These are phyloP conservation scores for Thaleichthys pacificus DNA, from an alignment of 2,797 vertebrate genomes.

Conservation along the genomic window DNA sequence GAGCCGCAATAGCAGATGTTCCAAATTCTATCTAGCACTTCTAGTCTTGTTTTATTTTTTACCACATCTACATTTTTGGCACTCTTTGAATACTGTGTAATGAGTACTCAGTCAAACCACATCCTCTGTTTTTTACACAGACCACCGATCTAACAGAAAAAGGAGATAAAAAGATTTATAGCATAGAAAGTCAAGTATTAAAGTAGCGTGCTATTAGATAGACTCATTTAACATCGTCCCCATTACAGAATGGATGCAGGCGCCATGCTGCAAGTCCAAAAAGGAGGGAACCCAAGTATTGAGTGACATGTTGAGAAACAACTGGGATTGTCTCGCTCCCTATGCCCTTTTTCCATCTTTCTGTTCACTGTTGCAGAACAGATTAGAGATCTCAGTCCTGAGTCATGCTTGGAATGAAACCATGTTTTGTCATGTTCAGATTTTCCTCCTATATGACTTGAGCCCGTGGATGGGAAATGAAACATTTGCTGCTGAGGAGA, in stretches of 20 bases:
- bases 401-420: not conserved
- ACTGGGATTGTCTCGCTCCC: not conserved
- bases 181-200: too few relatives aligned
- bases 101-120: not conserved
- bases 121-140: not conserved
- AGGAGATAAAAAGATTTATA: not conserved
- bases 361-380: slow-evolving; percentile 9
- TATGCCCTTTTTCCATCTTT: not conserved
- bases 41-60: not conserved
- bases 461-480: not conserved
- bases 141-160: not conserved
- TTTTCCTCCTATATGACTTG: slow-evolving; percentile 3
- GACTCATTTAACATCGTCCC: not conserved
- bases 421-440: slow-evolving; percentile 8
- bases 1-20: slow-evolving; percentile 45
- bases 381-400: not conserved
- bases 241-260: too few relatives aligned
- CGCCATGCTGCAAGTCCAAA: too few relatives aligned
- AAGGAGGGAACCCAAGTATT: too few relatives aligned
- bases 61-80: not conserved
- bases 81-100: slow-evolving; percentile 3
- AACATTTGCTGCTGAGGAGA: not conserved
- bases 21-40: slow-evolving; percentile 1
- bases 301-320: too few relatives aligned
- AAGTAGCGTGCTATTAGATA: too few relatives aligned